Evolutionary conservation across 2,888 invertebrate species (phyloP), one percentile per base, ranked within the genome.

Genomic region (Ochlodes sylvanus): DNA sequence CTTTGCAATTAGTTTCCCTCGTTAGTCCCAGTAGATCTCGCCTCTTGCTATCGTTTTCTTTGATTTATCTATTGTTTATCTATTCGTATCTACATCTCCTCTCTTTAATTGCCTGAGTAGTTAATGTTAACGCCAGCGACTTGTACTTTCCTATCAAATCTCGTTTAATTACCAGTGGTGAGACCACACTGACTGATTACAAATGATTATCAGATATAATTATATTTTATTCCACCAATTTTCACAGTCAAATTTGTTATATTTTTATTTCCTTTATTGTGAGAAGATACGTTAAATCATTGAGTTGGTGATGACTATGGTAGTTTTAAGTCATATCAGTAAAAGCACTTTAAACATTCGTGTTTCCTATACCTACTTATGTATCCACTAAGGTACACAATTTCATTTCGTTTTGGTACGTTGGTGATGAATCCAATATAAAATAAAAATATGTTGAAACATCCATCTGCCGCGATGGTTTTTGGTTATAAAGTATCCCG

Each of bases 51-150:
- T 65, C 58, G 41, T 7, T 47, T 57, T 44, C 58, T 41, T 21
- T 14, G 10, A 47, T 44, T 66, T 60, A 65, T 65, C 50, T 58
- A n/a, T 38, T 50, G 10, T 12, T 14, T 44, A 66, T 58, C 54
- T 54, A 32, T 50, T 50, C 50, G 50, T 50, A 14, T 27, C 60
- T 60, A 50, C 14, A 41, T 60, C 52, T 66, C 32, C 42, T 60
- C 60, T 54, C 58, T 66, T 63, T 66, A 66, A 66, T 66, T 66
- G 60, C 58, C 47, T 32, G 52, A 52, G 32, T 50, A 66, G 66
- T 54, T 54, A 58, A 15, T 60, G 60, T 50, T 44, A 64, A 56
- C 27, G 57, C 56, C 27, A 66, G 17, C 19, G 34, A 42, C 54
- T 27, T 60, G 66, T 60, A 54, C 12, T n/a, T 42, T 66, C 19